A percentile compares a stretch with the other conserved stretches of the same genome.
These are phyloP conservation scores for Drosophila hydei DNA, from an alignment of 1,140 invertebrate species.

Conservation along the genomic window DNA sequence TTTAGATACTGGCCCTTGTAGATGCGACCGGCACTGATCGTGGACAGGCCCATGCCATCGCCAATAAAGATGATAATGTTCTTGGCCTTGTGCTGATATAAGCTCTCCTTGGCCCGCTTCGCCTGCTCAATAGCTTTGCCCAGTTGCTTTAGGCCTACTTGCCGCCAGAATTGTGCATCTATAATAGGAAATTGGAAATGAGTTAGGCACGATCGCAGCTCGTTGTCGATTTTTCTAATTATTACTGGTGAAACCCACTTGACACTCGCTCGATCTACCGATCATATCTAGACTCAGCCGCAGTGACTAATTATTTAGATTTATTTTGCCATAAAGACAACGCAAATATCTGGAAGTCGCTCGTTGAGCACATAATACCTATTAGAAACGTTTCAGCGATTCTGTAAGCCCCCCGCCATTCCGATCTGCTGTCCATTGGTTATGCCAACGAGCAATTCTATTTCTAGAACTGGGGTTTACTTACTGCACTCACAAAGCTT, in stretches of 20 bases:
- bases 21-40: constrained; percentile 89
- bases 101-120: constrained; percentile 58
- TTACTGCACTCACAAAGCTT: not conserved
- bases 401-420: constrained; percentile 9
- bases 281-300: constrained; percentile 48
- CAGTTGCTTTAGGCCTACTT: constrained; percentile 63
- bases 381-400: constrained; percentile 32
- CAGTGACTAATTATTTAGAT: constrained; percentile 54
- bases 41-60: constrained; percentile 91
- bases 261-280: constrained; percentile 37
- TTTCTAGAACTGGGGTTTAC: constrained; percentile 13
- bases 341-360: constrained; percentile 32
- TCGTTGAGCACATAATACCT: constrained; percentile 26
- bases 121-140: constrained; percentile 59
- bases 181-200: constrained; percentile 16
- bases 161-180: constrained; percentile 72
- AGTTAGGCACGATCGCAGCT: constrained; percentile 29
- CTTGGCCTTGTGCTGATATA: constrained; percentile 86
- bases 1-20: constrained; percentile 86
- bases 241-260: constrained; percentile 56
- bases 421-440: not conserved
- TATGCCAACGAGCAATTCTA: not conserved
- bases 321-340: constrained; percentile 39
- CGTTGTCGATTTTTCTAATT: constrained; percentile 50
- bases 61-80: constrained; percentile 91